Evolutionary conservation across 92 coral and sea anemone genomes (phyloP).

Genomic region (Metridium senile): DNA sequence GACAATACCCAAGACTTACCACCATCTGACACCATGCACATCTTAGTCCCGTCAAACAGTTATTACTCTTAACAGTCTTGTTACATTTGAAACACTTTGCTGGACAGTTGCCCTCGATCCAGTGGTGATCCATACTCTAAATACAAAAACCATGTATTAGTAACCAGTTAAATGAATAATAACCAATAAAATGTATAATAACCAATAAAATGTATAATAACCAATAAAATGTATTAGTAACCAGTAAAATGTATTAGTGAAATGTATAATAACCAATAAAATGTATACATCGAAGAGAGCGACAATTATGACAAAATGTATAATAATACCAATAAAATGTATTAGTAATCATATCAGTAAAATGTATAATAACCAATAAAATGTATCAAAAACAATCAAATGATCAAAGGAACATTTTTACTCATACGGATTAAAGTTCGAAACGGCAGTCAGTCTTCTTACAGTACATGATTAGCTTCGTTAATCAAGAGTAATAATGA

Average conservation of each 20-base stretch:
- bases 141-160: background rate
- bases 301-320: too few relatives aligned
- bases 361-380: background rate
- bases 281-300: too few relatives aligned
- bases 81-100: slow-evolving; percentile 91
- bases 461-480: too few relatives aligned
- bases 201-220: background rate
- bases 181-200: background rate
- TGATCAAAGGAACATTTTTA: too few relatives aligned
- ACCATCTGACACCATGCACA: slow-evolving; percentile 99
- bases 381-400: background rate
- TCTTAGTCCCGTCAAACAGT: slow-evolving; percentile 88
- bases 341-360: too few relatives aligned
- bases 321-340: background rate
- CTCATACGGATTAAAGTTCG: too few relatives aligned
- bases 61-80: slow-evolving; percentile 87
- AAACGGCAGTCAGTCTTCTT: too few relatives aligned
- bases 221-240: too few relatives aligned
- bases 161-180: too few relatives aligned
- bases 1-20: slow-evolving; percentile 46
- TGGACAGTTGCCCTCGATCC: slow-evolving; percentile 97
- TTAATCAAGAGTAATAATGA: too few relatives aligned
- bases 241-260: too few relatives aligned
- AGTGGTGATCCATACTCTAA: slow-evolving; percentile 96
- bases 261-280: background rate